Conservation (phyloP, 2,888 invertebrate genomes). For the Lottia gigantea region DNA sequence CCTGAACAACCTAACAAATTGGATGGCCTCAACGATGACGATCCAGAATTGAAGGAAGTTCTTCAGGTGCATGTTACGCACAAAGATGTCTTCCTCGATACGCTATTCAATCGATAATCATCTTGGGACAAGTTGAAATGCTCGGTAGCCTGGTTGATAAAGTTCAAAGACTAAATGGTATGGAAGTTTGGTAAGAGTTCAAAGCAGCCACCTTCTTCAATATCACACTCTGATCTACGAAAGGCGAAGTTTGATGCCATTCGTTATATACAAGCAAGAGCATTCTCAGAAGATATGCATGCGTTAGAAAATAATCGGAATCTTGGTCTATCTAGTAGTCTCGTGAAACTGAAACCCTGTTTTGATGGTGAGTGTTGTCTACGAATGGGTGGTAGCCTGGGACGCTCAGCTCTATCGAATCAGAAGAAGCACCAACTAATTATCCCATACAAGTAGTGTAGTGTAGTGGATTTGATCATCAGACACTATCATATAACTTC, state of each 20-base stretch:
- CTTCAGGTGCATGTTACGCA: background rate
- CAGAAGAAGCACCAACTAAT: constrained; percentile 11
- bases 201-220: too few species aligned
- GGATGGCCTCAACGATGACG: background rate
- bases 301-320: too few species aligned
- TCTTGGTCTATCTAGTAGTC: too few species aligned
- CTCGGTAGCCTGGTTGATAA: background rate
- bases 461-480: constrained; percentile 10
- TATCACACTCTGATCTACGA: too few species aligned
- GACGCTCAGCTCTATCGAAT: background rate
- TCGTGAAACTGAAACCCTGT: constrained; percentile 1
- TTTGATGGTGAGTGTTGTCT: background rate
- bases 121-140: constrained; percentile 1
- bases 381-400: background rate
- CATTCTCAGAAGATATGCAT: too few species aligned
- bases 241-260: too few species aligned
- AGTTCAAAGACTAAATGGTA: background rate
- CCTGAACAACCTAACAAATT: constrained; percentile 15
- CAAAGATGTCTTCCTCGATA: background rate
- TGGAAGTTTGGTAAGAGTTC: background rate
- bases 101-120: background rate
- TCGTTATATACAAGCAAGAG: too few species aligned
- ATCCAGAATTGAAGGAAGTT: constrained; percentile 1
- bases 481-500: constrained; percentile 1
- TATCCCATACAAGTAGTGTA: constrained; percentile 3